A percentile compares a stretch with the other conserved stretches of the same genome.
These are phyloP conservation scores for Girardinichthys multiradiatus DNA, from an alignment of 2,113 vertebrate species.

Conservation along the genomic window DNA sequence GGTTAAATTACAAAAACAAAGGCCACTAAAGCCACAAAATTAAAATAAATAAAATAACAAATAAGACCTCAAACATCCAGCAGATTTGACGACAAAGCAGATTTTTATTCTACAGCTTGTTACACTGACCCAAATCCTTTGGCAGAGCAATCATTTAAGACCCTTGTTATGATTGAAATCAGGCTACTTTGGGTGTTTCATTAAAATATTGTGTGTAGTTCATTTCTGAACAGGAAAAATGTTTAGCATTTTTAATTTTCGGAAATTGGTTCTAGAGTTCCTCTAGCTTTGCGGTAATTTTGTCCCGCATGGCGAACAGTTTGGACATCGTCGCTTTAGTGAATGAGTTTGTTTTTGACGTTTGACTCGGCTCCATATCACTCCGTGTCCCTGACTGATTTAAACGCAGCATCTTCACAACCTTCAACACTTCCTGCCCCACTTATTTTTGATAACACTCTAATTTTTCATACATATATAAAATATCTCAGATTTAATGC, in stretches of 20 bases:
- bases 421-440: constrained; percentile 73
- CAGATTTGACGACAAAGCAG: neutral
- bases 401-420: constrained; percentile 67
- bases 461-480: constrained; percentile 73
- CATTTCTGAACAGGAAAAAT: no score
- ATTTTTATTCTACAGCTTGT: no score
- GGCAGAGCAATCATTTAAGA: no score
- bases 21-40: no score
- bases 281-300: neutral
- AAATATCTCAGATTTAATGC: constrained; percentile 62
- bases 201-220: no score
- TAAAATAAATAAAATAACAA: no score
- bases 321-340: constrained; percentile 14
- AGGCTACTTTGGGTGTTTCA: no score
- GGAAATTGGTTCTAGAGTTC: neutral
- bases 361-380: constrained; percentile 34
- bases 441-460: constrained; percentile 77
- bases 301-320: neutral
- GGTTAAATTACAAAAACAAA: no score
- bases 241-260: no score
- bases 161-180: neutral
- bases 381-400: constrained; percentile 22
- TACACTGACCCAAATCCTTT: neutral
- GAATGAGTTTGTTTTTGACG: constrained; percentile 32
- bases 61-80: neutral